Evolutionary conservation across 2,888 invertebrate genomes (phyloP).

Genomic region (Coremacera marginata): DNA sequence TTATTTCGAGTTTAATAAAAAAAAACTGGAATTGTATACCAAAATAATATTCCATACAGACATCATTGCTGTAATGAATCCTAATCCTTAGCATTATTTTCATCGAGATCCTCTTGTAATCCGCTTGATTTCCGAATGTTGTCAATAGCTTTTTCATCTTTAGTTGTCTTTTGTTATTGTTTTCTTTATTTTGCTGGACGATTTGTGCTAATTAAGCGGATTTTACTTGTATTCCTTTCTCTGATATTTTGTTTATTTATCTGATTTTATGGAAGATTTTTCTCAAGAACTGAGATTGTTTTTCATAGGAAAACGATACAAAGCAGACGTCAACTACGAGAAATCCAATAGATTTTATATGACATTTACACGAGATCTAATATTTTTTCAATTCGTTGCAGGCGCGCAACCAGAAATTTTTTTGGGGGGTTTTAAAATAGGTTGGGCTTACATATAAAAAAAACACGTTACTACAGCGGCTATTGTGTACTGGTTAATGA

Average conservation of each 20-base stretch:
- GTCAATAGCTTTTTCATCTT: constrained; percentile 17
- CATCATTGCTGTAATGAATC: neutral
- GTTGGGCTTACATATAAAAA: no score
- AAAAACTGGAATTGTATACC: neutral
- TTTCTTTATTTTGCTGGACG: neutral
- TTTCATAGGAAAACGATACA: neutral
- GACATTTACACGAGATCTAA: no score
- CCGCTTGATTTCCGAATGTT: neutral
- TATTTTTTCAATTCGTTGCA: no score
- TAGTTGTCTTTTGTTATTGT: neutral
- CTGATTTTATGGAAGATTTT: neutral
- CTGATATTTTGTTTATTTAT: constrained; percentile 2
- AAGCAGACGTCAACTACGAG: no score
- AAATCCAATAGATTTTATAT: neutral
- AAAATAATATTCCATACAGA: constrained; percentile 1
- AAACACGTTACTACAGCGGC: no score
- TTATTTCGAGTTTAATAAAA: neutral
- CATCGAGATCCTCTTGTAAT: constrained; percentile 19
- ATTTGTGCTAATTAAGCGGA: constrained; percentile 34
- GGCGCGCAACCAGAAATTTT: neutral
- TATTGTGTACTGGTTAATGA: no score
- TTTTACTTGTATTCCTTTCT: constrained; percentile 24
- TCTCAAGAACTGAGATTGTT: neutral
- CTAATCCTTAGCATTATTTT: neutral
- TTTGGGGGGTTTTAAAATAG: no score